Conservation (phyloP, 2,888 invertebrate genomes). For the Clunio marinus region DNA sequence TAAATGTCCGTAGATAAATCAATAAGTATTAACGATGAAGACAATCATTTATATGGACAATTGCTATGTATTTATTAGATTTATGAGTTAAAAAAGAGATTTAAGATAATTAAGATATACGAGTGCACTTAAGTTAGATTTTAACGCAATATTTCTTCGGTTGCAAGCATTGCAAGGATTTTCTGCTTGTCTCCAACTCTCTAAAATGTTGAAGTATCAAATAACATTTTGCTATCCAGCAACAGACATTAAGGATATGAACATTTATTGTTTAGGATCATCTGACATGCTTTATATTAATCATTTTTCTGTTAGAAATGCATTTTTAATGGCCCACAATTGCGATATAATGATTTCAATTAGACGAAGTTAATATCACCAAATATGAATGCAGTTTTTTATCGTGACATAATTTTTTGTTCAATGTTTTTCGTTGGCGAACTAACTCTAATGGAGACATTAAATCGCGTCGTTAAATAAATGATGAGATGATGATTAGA, state of each 20-base stretch:
- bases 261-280: background rate
- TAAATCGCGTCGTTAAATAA: conserved; percentile 21
- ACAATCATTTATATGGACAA: conserved; percentile 19
- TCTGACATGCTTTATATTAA: background rate
- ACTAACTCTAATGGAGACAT: background rate
- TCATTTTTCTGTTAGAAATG: background rate
- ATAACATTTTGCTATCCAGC: background rate
- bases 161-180: background rate
- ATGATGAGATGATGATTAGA: background rate
- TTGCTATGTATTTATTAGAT: conserved; percentile 3
- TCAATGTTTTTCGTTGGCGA: background rate
- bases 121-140: conserved; percentile 11
- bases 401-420: background rate
- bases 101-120: conserved; percentile 20
- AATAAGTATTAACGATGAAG: conserved; percentile 11
- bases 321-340: background rate
- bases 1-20: conserved; percentile 17
- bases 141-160: background rate
- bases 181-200: background rate
- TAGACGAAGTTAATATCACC: background rate
- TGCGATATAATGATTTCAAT: background rate
- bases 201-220: too few relatives aligned
- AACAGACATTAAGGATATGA: background rate
- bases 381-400: background rate
- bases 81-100: conserved; percentile 20